These are phyloP conservation scores for Pristis pectinata DNA, from an alignment of 2,797 vertebrate species.

Conservation along the genomic window DNA sequence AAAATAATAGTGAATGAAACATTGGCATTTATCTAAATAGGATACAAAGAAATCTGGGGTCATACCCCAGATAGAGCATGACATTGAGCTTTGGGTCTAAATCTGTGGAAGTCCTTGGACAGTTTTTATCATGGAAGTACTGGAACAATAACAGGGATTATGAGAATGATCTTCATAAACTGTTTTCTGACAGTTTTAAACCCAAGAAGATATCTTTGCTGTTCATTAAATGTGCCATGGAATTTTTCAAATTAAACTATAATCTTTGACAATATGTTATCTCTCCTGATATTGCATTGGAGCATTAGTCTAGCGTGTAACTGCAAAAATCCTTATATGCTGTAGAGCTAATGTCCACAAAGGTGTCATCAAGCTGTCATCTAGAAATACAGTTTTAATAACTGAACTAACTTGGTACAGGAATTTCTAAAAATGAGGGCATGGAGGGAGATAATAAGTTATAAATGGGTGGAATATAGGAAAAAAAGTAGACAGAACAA, in stretches of 20 bases:
- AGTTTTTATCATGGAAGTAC: no score
- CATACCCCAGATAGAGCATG: no score
- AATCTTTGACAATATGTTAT: background rate
- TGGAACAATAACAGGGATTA: no score
- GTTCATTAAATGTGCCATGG: background rate
- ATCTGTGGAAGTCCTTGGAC: no score
- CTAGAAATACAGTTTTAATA: background rate
- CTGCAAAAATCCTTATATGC: background rate
- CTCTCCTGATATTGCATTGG: background rate
- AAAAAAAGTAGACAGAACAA: background rate
- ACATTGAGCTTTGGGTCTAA: no score
- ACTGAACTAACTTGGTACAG: background rate
- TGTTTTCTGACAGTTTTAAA: background rate
- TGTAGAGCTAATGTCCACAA: background rate
- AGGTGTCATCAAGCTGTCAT: background rate
- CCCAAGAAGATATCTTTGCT: background rate
- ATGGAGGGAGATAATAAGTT: background rate
- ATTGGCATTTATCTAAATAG: no score
- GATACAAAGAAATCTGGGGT: no score
- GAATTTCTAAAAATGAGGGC: background rate
- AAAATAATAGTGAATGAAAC: no score
- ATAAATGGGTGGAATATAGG: background rate
- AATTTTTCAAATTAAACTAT: background rate
- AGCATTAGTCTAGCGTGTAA: background rate
- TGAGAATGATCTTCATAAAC: background rate